A percentile compares a stretch with the other conserved stretches of the same genome.
phyloP scores from a whole-genome alignment of 2,888 invertebrate species.

The Oligia latruncula region DNA sequence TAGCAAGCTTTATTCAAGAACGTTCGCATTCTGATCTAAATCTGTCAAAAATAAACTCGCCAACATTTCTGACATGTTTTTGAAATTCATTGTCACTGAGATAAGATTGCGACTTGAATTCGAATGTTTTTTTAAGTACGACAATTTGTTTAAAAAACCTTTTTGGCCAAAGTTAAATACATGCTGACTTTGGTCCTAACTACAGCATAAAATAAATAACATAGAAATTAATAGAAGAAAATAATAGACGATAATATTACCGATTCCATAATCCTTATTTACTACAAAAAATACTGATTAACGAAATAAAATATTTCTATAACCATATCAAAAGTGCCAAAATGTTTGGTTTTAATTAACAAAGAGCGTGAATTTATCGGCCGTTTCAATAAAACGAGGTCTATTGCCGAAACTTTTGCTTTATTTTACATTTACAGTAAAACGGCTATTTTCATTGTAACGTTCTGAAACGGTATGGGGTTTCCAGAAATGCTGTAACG shows the following conservation, averaged over 20 bases:
- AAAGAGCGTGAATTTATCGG: constrained; percentile 39
- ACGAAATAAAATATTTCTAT: background rate
- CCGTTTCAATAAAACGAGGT: constrained; percentile 31
- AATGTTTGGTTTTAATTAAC: constrained; percentile 32
- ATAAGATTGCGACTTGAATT: background rate
- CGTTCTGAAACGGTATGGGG: constrained; percentile 20
- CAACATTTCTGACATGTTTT: background rate
- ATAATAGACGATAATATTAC: background rate
- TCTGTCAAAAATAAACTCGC: background rate
- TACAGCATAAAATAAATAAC: background rate
- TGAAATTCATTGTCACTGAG: too few species aligned
- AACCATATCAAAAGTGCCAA: constrained; percentile 3
- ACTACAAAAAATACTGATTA: background rate
- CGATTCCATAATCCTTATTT: background rate
- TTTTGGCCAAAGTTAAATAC: background rate
- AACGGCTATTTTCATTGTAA: constrained; percentile 31
- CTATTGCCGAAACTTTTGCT: constrained; percentile 33
- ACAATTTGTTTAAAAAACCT: background rate
- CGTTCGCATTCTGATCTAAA: background rate
- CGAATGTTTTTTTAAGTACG: background rate
- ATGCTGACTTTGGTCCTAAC: background rate
- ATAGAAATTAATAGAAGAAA: background rate
- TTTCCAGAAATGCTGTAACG: background rate
- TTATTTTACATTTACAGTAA: constrained; percentile 32
- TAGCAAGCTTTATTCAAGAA: background rate